Evolutionary conservation across 1,140 invertebrate species (phyloP).

Genomic region (Cepaea nemoralis): DNA sequence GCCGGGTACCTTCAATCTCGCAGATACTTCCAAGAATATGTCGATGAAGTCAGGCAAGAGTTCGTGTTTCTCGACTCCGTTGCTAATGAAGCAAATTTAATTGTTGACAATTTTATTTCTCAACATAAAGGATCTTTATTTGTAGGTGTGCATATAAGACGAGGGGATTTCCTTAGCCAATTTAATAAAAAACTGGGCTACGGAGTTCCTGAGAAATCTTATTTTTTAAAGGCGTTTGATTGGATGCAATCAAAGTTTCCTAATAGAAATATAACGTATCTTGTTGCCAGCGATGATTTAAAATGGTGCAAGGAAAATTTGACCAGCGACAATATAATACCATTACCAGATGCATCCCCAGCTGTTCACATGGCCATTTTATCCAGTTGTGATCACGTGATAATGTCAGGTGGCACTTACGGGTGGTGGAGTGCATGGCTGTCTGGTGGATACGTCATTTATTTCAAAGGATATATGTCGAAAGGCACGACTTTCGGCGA

Average conservation of each 20-base stretch:
- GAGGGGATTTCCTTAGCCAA: slow-evolving; percentile 33
- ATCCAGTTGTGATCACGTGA: slow-evolving; percentile 60
- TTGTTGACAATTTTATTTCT: neutral
- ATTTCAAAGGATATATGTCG: slow-evolving; percentile 52
- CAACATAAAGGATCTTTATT: neutral
- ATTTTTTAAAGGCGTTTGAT: slow-evolving; percentile 42
- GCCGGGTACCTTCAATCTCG: slow-evolving; percentile 44
- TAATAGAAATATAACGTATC: slow-evolving; percentile 37
- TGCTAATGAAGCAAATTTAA: neutral
- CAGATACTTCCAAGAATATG: slow-evolving; percentile 43
- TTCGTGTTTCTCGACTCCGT: neutral
- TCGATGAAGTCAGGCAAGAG: slow-evolving; percentile 25
- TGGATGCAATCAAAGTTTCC: slow-evolving; percentile 39
- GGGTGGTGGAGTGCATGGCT: slow-evolving; percentile 67
- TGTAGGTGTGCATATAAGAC: slow-evolving; percentile 46
- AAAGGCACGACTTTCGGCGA: slow-evolving; percentile 41
- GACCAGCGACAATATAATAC: slow-evolving; percentile 34
- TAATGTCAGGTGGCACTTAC: slow-evolving; percentile 61
- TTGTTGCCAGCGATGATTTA: slow-evolving; percentile 55
- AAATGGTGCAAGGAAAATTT: slow-evolving; percentile 44
- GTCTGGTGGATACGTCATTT: slow-evolving; percentile 59
- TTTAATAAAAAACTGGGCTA: slow-evolving; percentile 1
- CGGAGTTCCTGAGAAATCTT: slow-evolving; percentile 27
- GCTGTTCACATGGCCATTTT: slow-evolving; percentile 64
- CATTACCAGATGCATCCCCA: slow-evolving; percentile 36